Conservation (phyloP, 2,888 invertebrate species). For the Pristionchus fissidentatus region DNA sequence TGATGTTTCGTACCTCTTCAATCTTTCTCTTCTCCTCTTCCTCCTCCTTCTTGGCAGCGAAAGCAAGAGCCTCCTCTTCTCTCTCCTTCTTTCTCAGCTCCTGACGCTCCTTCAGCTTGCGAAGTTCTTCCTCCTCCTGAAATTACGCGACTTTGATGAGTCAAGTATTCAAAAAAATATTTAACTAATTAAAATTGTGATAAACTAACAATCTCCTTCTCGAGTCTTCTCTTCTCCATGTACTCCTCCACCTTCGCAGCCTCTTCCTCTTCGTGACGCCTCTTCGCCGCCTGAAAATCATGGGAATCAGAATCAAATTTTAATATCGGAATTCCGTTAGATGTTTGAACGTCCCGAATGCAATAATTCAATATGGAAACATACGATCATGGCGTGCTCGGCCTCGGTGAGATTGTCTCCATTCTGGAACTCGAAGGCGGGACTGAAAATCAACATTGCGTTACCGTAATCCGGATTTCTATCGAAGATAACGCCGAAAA, state of each 20-base stretch:
- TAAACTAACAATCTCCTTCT: conserved; percentile 58
- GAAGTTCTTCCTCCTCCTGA: conserved; percentile 46
- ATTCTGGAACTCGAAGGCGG: conserved; percentile 32
- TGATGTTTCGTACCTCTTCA: conserved; percentile 40
- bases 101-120: conserved; percentile 49
- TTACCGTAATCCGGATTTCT: no score
- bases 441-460: conserved; percentile 6
- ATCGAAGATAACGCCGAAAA: no score
- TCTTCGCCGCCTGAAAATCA: conserved; percentile 67
- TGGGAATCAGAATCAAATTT: neutral
- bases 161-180: neutral
- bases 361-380: neutral
- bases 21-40: conserved; percentile 47
- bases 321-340: neutral
- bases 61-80: conserved; percentile 33
- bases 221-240: conserved; percentile 71
- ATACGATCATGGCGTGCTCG: conserved; percentile 48
- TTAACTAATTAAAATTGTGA: neutral
- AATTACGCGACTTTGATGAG: neutral
- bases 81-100: conserved; percentile 45
- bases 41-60: conserved; percentile 26
- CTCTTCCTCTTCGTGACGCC: conserved; percentile 75
- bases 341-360: neutral
- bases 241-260: conserved; percentile 84
- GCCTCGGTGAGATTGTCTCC: conserved; percentile 43